Evolutionary conservation across 1,140 invertebrate genomes (phyloP), one percentile per base, ranked within the genome.

Genomic region (Drosophila seguyi): DNA sequence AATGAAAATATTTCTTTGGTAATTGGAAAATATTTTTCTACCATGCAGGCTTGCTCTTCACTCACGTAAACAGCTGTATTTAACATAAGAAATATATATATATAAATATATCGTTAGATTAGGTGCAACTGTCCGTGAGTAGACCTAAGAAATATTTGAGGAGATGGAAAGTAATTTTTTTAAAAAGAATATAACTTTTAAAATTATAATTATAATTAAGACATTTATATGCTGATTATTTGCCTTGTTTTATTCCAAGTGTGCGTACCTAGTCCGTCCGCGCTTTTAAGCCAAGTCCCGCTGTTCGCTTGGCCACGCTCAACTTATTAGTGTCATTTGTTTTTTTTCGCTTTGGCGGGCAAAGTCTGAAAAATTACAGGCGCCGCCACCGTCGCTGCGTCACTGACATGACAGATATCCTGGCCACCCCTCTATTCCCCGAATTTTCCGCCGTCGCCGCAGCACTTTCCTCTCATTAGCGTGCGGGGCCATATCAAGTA

Each of bases 261-360:
- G 31, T 13, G 31, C 14, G 11, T 10, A 16, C 20, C 11, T 16
- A 13, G 25, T 1, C 14, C 22, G 36, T 68, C 6, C 25, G 31
- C 22, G 20, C 18, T 25, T 55, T 47, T 38, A 18, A 41, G 39
- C 16, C 47, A 29, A 22, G 27, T 65, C 61, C 22, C n/a, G 34
- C 36, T 27, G 44, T 41, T 29, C n/a, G 34, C 14, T 47, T 14
- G 42, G 34, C 42, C 68, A 72, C 52, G 52, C 66, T 71, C 27
- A 78, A 77, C 50, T 78, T 78, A 78, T 78, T 78, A 71, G 75
- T 71, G 75, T 78, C 76, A 79, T 79, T 79, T 79, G 76, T 78
- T 63, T 58, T 71, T 71, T 79, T 69, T 52, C 36, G 60, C 29
- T 53, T 69, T 36, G 60, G 60, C 45, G 75, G 58, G 38, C 75